These are phyloP conservation scores for Microchirus variegatus DNA, from an alignment of 2,797 vertebrate species.

Conservation along the genomic window DNA sequence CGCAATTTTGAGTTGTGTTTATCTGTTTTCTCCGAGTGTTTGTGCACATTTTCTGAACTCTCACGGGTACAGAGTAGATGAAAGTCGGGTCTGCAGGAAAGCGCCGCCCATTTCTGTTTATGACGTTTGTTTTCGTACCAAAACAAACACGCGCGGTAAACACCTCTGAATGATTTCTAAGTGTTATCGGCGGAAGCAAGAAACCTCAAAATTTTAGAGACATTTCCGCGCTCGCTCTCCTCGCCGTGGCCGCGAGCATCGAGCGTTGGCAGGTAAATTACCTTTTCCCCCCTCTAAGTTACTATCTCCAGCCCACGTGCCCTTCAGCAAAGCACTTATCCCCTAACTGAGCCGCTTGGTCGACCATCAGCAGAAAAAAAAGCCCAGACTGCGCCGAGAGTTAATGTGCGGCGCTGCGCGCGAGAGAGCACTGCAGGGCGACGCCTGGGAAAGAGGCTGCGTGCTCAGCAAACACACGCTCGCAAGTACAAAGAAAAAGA, in stretches of 20 bases:
- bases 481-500: conserved; percentile 6
- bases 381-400: conserved; percentile 38
- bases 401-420: conserved; percentile 24
- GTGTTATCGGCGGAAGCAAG: conserved; percentile 43
- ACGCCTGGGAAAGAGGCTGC: conserved; percentile 46
- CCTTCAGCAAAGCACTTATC: conserved; percentile 66
- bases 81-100: too few species aligned
- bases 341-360: conserved; percentile 40
- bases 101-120: too few species aligned
- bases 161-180: background rate
- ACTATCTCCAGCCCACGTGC: conserved; percentile 55
- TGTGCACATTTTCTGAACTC: too few species aligned
- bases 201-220: conserved; percentile 28
- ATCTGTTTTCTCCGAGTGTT: too few species aligned
- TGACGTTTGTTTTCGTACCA: too few species aligned
- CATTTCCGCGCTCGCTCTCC: conserved; percentile 33
- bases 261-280: conserved; percentile 62
- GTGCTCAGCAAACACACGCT: conserved; percentile 57
- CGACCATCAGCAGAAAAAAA: conserved; percentile 57
- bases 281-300: conserved; percentile 52
- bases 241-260: conserved; percentile 33
- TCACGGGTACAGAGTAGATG: too few species aligned
- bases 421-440: conserved; percentile 50
- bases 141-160: too few species aligned
- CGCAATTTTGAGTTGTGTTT: too few species aligned